Conservation (phyloP, 2,113 vertebrate genomes). For the Entomyzon cyanotis region DNA sequence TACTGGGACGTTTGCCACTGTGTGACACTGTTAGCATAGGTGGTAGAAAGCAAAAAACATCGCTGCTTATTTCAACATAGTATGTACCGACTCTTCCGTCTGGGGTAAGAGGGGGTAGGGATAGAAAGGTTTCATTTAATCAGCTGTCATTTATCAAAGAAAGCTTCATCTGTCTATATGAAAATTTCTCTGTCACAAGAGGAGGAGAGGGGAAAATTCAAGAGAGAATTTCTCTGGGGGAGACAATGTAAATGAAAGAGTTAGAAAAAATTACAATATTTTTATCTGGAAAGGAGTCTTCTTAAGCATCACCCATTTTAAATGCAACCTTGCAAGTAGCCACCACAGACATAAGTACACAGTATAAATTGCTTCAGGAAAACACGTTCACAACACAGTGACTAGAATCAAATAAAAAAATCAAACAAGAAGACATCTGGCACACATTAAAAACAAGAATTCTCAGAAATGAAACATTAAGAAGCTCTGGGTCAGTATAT, state of each 20-base stretch:
- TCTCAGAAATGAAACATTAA: background rate
- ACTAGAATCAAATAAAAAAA: constrained; percentile 46
- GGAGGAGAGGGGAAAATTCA: constrained; percentile 6
- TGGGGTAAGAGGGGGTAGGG: background rate
- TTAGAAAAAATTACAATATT: background rate
- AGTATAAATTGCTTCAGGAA: constrained; percentile 37
- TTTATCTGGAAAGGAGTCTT: background rate
- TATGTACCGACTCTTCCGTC: fast-evolving
- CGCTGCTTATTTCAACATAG: background rate
- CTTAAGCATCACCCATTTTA: background rate
- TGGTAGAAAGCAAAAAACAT: background rate
- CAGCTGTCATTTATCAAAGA: constrained; percentile 21
- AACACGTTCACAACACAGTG: constrained; percentile 35
- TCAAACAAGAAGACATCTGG: constrained; percentile 33
- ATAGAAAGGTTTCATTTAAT: background rate
- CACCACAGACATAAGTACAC: constrained; percentile 25
- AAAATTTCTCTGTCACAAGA: background rate
- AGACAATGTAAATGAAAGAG: background rate
- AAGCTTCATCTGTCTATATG: background rate
- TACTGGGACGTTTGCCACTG: background rate
- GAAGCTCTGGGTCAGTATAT: constrained; percentile 6
- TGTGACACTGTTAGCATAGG: background rate
- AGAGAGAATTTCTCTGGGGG: background rate
- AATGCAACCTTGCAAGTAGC: constrained; percentile 31
- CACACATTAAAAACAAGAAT: constrained; percentile 53